Evolutionary conservation across 1,140 invertebrate genomes (phyloP).

Genomic region (Lysiphlebus fabarum): DNA sequence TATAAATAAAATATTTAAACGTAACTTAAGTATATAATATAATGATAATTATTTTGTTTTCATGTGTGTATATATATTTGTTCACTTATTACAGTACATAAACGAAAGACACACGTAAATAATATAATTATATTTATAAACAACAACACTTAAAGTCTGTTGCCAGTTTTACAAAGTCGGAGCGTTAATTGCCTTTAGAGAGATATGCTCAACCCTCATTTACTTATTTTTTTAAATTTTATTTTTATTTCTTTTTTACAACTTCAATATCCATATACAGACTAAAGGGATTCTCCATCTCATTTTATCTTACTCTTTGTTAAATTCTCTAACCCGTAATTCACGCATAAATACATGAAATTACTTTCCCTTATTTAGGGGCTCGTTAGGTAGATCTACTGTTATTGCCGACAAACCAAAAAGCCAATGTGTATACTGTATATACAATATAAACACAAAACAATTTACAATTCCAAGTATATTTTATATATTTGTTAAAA

Average conservation of each 20-base stretch:
- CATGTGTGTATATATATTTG: too few relatives aligned
- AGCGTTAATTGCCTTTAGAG: conserved; percentile 50
- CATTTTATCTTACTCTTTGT: conserved; percentile 8
- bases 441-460: too few relatives aligned
- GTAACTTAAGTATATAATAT: too few relatives aligned
- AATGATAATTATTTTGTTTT: too few relatives aligned
- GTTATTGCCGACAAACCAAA: conserved; percentile 51
- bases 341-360: conserved; percentile 57
- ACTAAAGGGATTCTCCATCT: conserved; percentile 12
- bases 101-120: too few relatives aligned
- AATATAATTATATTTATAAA: background rate
- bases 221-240: too few relatives aligned
- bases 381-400: conserved; percentile 55
- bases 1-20: too few relatives aligned
- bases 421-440: conserved; percentile 26
- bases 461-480: too few relatives aligned
- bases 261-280: conserved; percentile 7
- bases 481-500: too few relatives aligned
- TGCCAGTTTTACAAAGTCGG: conserved; percentile 43
- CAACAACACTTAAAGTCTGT: background rate
- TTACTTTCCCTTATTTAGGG: conserved; percentile 55
- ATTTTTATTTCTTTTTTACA: too few relatives aligned
- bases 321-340: conserved; percentile 36
- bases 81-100: too few relatives aligned
- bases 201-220: conserved; percentile 30